Evolutionary conservation across 2,797 vertebrate genomes (phyloP), one percentile per base, ranked within the genome.

Genomic region (Acipenser oxyrinchus): DNA sequence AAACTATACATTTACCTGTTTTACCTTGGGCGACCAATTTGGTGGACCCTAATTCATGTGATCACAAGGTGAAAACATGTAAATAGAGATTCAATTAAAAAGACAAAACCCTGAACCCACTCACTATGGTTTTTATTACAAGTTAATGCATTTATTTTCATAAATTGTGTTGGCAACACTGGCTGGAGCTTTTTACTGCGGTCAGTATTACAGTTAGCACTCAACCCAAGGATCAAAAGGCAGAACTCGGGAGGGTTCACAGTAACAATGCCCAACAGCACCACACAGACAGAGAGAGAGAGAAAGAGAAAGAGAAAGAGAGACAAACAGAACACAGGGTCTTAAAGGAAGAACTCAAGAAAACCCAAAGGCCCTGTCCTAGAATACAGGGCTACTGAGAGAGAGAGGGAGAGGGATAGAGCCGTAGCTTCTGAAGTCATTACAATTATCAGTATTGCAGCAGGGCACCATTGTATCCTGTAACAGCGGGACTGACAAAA

Each of bases 381-480:
- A 76, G 74, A 73, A 81, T 75, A 69, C 75, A 68, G 51, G 64
- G 62, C 74, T 60, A 71, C 4, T 11, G 48, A 23, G 23, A 11
- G 12, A 23, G 65, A 49, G 23, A 59, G 66, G 6, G 53, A 48
- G 9, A 67, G 78, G 79, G 80, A 82, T 79, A 79, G 68, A 67
- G 61, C 51, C 10, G 1, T 15, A 77, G 66, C 72, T 50, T 55
- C 72, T 68, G 86, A 86, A 86, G 86, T 89, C 77, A 79, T 76
- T 78, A 83, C 81, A 65, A 83, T 75, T 73, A 80, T 81, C 77
- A 79, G 78, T 91, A 86, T 90, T 87, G 86, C 77, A 80, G 87
- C 79, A 86, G 82, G 85, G 84, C 87, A 71, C 66, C 67, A 69
- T 13, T 79, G 69, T 85, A 86, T 84, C 88, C 74, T 79, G 82